Conservation (phyloP, 2,797 vertebrate species). For the Hafferia zeledoni region DNA sequence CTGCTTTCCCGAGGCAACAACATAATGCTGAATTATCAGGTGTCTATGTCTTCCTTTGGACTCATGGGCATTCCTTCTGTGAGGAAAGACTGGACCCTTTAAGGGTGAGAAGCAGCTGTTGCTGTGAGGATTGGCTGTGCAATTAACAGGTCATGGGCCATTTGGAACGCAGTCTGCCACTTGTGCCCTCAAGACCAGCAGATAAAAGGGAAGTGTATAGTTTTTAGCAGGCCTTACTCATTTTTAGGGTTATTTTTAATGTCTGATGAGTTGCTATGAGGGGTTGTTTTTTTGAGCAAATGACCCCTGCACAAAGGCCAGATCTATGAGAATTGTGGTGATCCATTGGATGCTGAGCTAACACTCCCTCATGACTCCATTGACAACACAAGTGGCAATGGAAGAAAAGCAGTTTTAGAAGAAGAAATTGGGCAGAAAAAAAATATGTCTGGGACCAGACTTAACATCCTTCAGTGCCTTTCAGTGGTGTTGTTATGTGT, state of each 20-base stretch:
- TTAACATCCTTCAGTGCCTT: not conserved
- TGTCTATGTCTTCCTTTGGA: not conserved
- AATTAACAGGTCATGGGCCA: rapidly evolving
- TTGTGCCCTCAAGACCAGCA: not conserved
- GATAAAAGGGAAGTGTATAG: not conserved
- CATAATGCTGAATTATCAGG: rapidly evolving
- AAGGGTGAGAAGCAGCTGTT: not conserved
- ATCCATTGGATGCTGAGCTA: not conserved
- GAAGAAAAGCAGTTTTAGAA: not conserved
- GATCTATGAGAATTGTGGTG: not conserved
- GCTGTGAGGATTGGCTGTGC: not conserved
- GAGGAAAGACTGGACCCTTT: not conserved
- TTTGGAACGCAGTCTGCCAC: not conserved
- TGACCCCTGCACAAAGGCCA: not conserved
- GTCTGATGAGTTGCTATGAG: not conserved
- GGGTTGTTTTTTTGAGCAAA: not conserved
- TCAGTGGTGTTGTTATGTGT: not conserved
- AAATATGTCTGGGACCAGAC: not conserved
- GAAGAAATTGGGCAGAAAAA: not conserved
- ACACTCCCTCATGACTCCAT: not conserved
- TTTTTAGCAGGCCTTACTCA: not conserved
- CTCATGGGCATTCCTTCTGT: not conserved
- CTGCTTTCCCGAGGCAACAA: not conserved
- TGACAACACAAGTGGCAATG: not conserved
- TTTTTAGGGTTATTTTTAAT: not conserved